Percentiles rank a stretch among this genome's conserved stretches.
These are phyloP conservation scores for Scaptomyza flava DNA, from an alignment of 2,888 invertebrate genomes.

Conservation along the genomic window DNA sequence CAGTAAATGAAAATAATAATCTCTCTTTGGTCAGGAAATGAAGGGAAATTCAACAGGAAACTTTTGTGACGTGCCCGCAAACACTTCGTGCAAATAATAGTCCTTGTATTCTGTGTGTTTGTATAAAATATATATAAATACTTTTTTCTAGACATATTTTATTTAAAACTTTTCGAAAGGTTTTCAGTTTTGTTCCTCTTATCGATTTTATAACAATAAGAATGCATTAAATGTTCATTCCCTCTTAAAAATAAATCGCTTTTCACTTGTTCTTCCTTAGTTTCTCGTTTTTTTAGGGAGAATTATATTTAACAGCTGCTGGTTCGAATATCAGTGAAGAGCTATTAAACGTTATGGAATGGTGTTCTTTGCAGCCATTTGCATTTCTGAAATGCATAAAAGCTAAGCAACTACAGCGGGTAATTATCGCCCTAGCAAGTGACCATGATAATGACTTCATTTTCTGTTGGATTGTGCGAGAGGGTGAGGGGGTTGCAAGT, in stretches of 20 bases:
- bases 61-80: conserved; percentile 76
- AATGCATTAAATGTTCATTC: background rate
- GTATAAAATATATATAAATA: conserved; percentile 32
- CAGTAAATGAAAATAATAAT: conserved; percentile 76
- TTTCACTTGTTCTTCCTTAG: background rate
- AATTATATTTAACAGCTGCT: conserved; percentile 3
- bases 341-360: conserved; percentile 7
- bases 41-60: conserved; percentile 80
- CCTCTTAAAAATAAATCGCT: conserved; percentile 6
- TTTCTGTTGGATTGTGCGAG: conserved; percentile 14
- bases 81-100: conserved; percentile 65
- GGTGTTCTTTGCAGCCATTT: conserved; percentile 34
- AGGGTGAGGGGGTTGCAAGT: conserved; percentile 4
- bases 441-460: conserved; percentile 65
- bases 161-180: background rate
- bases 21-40: conserved; percentile 74
- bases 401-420: background rate
- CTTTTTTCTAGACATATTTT: background rate
- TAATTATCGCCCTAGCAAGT: conserved; percentile 54
- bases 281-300: no score
- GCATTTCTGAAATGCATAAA: conserved; percentile 34
- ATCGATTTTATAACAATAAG: conserved; percentile 1
- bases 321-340: conserved; percentile 1
- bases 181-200: background rate
- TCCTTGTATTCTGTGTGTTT: conserved; percentile 17